A percentile compares a stretch with the other conserved stretches of the same genome.
phyloP scores from a whole-genome alignment of 2,113 vertebrate genomes.

The Oenanthe oenanthe region DNA sequence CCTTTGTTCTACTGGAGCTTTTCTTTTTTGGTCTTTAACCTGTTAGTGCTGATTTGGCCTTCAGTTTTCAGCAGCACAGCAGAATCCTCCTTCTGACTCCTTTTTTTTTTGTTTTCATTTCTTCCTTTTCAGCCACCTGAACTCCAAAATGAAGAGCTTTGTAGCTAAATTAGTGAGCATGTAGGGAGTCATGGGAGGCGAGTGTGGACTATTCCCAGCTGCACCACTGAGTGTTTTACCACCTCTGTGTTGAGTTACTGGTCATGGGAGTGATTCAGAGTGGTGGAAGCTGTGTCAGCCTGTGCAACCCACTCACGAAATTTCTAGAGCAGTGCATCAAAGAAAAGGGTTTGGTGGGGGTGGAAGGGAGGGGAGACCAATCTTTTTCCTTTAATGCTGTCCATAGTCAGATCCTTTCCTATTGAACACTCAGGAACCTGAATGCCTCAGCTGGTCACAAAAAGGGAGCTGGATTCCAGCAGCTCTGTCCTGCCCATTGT shows the following conservation, averaged over 20 bases:
- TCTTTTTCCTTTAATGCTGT: not conserved
- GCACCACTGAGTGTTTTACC: not conserved
- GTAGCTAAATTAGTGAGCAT: not conserved
- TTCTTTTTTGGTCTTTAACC: not conserved
- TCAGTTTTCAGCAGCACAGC: not conserved
- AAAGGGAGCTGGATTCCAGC: not conserved
- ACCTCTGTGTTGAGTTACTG: not conserved
- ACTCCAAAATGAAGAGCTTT: not conserved
- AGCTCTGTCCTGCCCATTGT: not conserved
- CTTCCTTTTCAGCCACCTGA: not conserved
- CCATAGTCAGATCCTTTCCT: not conserved
- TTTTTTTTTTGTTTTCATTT: not conserved
- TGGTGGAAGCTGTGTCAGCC: not conserved
- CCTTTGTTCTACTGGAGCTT: not conserved
- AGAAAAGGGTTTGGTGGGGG: slow-evolving; percentile 25
- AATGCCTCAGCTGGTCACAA: not conserved
- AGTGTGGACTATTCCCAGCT: not conserved
- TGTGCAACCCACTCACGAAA: slow-evolving; percentile 2
- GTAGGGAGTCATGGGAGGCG: not conserved
- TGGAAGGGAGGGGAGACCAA: not conserved
- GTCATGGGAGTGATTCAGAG: slow-evolving; percentile 8
- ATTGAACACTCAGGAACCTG: not conserved
- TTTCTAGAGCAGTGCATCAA: slow-evolving; percentile 11
- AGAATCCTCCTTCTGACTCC: not conserved
- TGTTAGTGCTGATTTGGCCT: not conserved